These are phyloP conservation scores for Cyprinodon brontotheroides DNA, from an alignment of 2,113 vertebrate genomes.

Conservation along the genomic window DNA sequence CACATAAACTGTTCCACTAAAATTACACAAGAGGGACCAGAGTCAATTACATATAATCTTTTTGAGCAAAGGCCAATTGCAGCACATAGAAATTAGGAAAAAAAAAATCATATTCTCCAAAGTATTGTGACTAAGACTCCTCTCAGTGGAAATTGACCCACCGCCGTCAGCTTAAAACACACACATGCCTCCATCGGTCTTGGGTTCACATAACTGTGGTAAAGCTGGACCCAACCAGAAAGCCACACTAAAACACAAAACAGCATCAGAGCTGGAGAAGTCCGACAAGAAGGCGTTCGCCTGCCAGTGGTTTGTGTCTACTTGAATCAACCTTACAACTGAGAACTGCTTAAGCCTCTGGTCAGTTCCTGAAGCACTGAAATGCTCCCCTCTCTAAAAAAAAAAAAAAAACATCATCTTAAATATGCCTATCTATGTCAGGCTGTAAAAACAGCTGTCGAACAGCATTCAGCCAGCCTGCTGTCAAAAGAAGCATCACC, in stretches of 20 bases:
- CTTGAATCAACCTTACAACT: slow-evolving; percentile 1
- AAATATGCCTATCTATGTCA: slow-evolving; percentile 28
- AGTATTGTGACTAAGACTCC: slow-evolving; percentile 57
- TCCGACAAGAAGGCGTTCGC: not conserved
- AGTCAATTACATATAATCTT: slow-evolving; percentile 27
- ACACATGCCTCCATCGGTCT: slow-evolving; percentile 54
- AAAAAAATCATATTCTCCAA: slow-evolving; percentile 43
- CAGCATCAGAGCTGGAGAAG: slow-evolving; percentile 15
- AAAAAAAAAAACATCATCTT: slow-evolving; percentile 5
- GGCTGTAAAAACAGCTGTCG: slow-evolving; percentile 55
- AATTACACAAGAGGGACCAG: slow-evolving; percentile 3
- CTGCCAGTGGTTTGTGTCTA: not conserved
- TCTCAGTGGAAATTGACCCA: slow-evolving; percentile 32
- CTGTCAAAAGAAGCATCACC: slow-evolving; percentile 55
- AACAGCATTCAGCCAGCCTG: slow-evolving; percentile 43
- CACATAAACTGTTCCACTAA: not conserved
- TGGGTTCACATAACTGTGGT: slow-evolving; percentile 65
- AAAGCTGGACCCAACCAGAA: slow-evolving; percentile 61
- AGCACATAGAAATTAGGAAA: slow-evolving; percentile 13
- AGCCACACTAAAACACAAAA: slow-evolving; percentile 48
- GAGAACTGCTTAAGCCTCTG: slow-evolving; percentile 7
- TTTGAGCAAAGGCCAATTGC: not conserved
- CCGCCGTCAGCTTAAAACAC: slow-evolving; percentile 50
- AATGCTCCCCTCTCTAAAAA: not conserved
- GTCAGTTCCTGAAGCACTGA: not conserved